A percentile compares a stretch with the other conserved stretches of the same genome.
Conservation (phyloP, 2,888 invertebrate species). For the Dusona sp. region DNA sequence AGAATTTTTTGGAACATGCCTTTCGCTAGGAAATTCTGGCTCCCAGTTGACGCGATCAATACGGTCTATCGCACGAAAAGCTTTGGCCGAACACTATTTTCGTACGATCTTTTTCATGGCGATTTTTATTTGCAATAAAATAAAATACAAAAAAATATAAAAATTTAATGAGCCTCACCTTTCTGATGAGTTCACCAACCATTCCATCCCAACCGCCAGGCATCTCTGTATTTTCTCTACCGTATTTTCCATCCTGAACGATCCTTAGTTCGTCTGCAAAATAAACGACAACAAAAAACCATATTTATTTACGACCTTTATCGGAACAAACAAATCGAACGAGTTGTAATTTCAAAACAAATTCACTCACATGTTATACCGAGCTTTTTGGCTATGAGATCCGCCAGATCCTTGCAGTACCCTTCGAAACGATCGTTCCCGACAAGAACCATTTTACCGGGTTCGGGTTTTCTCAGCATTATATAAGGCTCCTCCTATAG, state of each 20-base stretch:
- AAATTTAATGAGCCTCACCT: slow-evolving; percentile 88
- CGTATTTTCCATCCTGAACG: slow-evolving; percentile 94
- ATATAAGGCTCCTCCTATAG: slow-evolving; percentile 94
- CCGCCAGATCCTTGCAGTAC: slow-evolving; percentile 96
- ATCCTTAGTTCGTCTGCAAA: slow-evolving; percentile 92
- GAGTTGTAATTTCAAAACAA: slow-evolving; percentile 1
- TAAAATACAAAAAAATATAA: background rate
- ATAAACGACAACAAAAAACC: background rate
- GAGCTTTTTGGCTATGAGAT: slow-evolving; percentile 91
- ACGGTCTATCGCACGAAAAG: slow-evolving; percentile 19
- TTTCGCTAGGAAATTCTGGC: background rate
- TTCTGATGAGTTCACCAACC: slow-evolving; percentile 94
- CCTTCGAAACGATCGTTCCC: slow-evolving; percentile 95
- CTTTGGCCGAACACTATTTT: background rate
- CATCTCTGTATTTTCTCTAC: slow-evolving; percentile 90
- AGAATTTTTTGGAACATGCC: slow-evolving; percentile 37
- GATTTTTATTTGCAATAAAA: background rate
- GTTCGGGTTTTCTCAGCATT: slow-evolving; percentile 90
- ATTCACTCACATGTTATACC: slow-evolving; percentile 93
- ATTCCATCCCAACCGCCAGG: slow-evolving; percentile 95
- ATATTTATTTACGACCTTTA: background rate
- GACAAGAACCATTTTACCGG: slow-evolving; percentile 88
- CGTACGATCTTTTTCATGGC: too few species aligned
- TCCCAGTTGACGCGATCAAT: slow-evolving; percentile 59
- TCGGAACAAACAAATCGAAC: background rate